Percentiles rank a stretch among this genome's conserved stretches.
phyloP scores from a whole-genome alignment of 1,140 invertebrate genomes.

The Helicoverpa armigera region DNA sequence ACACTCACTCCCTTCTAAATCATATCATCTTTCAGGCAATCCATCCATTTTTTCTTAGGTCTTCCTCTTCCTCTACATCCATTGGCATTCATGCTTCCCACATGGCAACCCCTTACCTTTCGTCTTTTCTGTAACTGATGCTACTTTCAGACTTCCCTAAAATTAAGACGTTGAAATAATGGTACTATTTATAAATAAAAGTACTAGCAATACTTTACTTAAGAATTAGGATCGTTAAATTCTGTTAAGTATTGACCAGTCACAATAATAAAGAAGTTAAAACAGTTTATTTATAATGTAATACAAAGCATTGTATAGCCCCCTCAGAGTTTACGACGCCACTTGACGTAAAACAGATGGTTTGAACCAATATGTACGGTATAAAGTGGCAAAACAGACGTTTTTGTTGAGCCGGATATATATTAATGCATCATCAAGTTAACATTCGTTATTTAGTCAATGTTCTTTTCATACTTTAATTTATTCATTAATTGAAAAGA shows the following conservation, averaged over 20 bases:
- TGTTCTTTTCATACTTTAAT: too few relatives aligned
- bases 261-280: constrained; percentile 35
- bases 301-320: constrained; percentile 66
- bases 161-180: too few relatives aligned
- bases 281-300: constrained; percentile 45
- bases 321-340: constrained; percentile 69
- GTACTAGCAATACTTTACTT: too few relatives aligned
- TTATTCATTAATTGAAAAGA: background rate
- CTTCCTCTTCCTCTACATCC: too few relatives aligned
- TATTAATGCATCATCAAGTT: background rate
- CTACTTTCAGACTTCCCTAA: too few relatives aligned
- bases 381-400: constrained; percentile 45
- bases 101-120: too few relatives aligned
- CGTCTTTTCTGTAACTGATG: too few relatives aligned
- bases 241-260: background rate
- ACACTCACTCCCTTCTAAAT: too few relatives aligned
- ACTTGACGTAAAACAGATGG: constrained; percentile 76
- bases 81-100: too few relatives aligned
- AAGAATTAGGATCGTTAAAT: background rate
- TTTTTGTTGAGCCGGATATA: constrained; percentile 1
- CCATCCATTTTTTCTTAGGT: too few relatives aligned
- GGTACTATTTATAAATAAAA: too few relatives aligned
- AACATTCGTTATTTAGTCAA: background rate
- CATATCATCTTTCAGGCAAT: too few relatives aligned
- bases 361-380: constrained; percentile 67